Evolutionary conservation across 2,113 vertebrate species (phyloP).

Genomic region (Phasianus colchicus): DNA sequence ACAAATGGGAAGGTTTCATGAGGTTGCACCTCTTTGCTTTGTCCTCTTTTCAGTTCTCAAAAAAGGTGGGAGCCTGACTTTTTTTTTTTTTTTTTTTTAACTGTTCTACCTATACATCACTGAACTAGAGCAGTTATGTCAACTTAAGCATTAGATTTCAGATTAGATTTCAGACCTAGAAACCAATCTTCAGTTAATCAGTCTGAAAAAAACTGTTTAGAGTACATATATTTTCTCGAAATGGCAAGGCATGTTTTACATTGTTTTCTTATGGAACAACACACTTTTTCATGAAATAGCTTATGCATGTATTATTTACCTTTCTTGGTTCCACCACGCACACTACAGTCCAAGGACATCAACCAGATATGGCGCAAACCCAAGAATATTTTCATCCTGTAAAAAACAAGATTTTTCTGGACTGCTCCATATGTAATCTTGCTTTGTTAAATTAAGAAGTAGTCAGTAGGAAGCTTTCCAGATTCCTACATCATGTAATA

Average conservation of each 20-base stretch:
- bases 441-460: neutral
- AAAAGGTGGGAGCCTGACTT: neutral
- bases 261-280: neutral
- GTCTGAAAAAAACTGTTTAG: neutral
- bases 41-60: neutral
- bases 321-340: neutral
- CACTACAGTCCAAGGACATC: neutral
- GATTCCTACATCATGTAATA: neutral
- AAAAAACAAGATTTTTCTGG: slow-evolving; percentile 2
- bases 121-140: neutral
- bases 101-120: neutral
- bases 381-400: neutral
- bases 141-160: neutral
- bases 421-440: neutral
- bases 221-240: neutral
- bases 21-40: neutral
- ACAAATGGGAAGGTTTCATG: too few relatives aligned
- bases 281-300: neutral
- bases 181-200: neutral
- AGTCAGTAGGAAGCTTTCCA: neutral
- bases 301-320: neutral
- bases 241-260: neutral
- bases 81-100: neutral
- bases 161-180: neutral
- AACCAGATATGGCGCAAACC: slow-evolving; percentile 13